Evolutionary conservation across 2,888 invertebrate species (phyloP).

Genomic region (Halictus ligatus): DNA sequence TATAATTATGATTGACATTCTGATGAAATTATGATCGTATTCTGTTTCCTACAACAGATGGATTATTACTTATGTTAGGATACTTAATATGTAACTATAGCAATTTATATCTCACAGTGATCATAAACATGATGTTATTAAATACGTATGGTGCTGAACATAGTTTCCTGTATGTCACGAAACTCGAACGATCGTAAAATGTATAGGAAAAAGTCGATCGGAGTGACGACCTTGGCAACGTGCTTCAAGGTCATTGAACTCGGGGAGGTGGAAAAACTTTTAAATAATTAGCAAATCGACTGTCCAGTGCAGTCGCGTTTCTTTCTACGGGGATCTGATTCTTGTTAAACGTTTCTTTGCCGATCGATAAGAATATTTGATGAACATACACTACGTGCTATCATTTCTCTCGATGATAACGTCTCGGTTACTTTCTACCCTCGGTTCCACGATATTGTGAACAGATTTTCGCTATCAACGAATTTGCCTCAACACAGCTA

Average conservation of each 20-base stretch:
- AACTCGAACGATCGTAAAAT: background rate
- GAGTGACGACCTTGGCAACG: background rate
- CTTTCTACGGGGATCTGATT: conserved; percentile 21
- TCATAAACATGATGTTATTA: background rate
- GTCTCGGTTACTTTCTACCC: conserved; percentile 1
- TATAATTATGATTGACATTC: background rate
- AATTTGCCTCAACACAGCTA: conserved; percentile 76
- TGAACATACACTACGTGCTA: background rate
- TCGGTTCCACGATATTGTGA: conserved; percentile 63
- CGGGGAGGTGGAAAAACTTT: background rate
- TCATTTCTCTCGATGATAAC: background rate
- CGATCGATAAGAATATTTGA: conserved; percentile 14
- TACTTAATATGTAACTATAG: background rate
- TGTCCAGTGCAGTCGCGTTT: conserved; percentile 21
- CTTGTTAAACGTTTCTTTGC: background rate
- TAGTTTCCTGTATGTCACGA: background rate
- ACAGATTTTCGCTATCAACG: conserved; percentile 75
- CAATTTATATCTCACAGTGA: background rate
- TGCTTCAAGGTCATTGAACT: conserved; percentile 2
- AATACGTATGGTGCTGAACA: background rate
- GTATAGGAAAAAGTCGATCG: background rate
- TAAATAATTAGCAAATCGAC: background rate
- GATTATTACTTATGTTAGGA: background rate
- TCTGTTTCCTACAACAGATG: background rate
- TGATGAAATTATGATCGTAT: background rate